Evolutionary conservation across 2,113 vertebrate species (phyloP), one percentile per base, ranked within the genome.

Genomic region (Etheostoma spectabile): DNA sequence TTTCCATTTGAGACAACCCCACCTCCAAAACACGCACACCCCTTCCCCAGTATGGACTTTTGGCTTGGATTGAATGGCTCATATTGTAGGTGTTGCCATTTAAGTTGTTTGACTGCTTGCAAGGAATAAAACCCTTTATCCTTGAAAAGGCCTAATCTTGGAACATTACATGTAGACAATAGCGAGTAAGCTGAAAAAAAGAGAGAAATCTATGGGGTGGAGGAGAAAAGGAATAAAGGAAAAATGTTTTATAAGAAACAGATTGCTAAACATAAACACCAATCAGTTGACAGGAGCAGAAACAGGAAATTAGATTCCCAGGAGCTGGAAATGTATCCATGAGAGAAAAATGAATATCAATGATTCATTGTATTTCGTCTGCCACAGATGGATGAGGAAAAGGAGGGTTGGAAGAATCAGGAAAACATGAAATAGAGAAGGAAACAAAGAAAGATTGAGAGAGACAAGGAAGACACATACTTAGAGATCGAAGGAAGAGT

Each of bases 221-320:
- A 67, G 55, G 57, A 87, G 67, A 91, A 79, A 79, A 62, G 69
- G 68, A 90, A 75, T 86, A 66, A 77, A 86, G 77, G 19, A 82
- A 85, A 91, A 85, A 69, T 77, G 68, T 90, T 91, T 92, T 91
- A 92, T 91, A 85, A 83, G 90, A 93, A 94, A 94, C 93, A 95
- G 93, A 94, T 90, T 93, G 56, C 80, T 84, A 89, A 93, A 94
- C 88, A 92, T 94, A 94, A 94, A 95, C 93, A 95, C 92, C 86
- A 93, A 94, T 94, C 92, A 94, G 88, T 88, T 91, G 86, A 93
- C 88, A 82, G 90, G 80, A 89, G 87, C 82, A 89, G 92, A 89
- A 93, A 94, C 88, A 94, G 92, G 93, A 94, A 93, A 92, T 91
- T 82, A 83, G 89, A 95, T 92, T 94, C 91, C 90, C 92, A 92